These are phyloP conservation scores for Lineus longissimus DNA, from an alignment of 1,140 invertebrate genomes.

Conservation along the genomic window DNA sequence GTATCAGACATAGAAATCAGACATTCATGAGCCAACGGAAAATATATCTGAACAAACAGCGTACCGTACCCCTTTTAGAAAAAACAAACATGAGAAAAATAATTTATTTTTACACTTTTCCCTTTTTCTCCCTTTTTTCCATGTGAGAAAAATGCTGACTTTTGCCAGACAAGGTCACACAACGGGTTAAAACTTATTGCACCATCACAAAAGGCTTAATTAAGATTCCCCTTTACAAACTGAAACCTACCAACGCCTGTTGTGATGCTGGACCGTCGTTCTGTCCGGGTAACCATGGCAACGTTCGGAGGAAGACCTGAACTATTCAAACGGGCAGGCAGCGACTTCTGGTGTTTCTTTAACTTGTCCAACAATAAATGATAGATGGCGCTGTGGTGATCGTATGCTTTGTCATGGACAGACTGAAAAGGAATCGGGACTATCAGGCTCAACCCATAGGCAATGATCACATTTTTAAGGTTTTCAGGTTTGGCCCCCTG, in stretches of 20 bases:
- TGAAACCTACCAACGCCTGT: constrained; percentile 59
- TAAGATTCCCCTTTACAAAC: not conserved
- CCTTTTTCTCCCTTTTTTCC: no score
- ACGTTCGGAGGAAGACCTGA: constrained; percentile 44
- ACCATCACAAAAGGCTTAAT: not conserved
- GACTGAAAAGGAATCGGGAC: constrained; percentile 63
- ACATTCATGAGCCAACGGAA: no score
- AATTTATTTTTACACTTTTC: no score
- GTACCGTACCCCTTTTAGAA: no score
- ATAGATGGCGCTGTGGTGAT: constrained; percentile 93
- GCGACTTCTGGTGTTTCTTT: constrained; percentile 53
- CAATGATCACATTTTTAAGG: not conserved
- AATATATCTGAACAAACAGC: no score
- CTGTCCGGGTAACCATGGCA: constrained; percentile 52
- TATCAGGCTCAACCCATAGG: not conserved
- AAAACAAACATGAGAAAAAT: no score
- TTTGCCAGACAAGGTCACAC: no score
- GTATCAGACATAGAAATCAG: no score
- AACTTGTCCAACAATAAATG: constrained; percentile 79
- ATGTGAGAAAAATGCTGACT: no score
- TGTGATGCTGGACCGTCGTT: constrained; percentile 62
- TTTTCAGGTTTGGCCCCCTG: no score
- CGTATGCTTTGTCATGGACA: constrained; percentile 79
- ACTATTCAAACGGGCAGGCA: constrained; percentile 22
- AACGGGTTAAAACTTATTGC: not conserved